Percentiles rank a stretch among this genome's conserved stretches.
phyloP scores from a whole-genome alignment of 2,888 invertebrate genomes.

The Nomada ruficornis region DNA sequence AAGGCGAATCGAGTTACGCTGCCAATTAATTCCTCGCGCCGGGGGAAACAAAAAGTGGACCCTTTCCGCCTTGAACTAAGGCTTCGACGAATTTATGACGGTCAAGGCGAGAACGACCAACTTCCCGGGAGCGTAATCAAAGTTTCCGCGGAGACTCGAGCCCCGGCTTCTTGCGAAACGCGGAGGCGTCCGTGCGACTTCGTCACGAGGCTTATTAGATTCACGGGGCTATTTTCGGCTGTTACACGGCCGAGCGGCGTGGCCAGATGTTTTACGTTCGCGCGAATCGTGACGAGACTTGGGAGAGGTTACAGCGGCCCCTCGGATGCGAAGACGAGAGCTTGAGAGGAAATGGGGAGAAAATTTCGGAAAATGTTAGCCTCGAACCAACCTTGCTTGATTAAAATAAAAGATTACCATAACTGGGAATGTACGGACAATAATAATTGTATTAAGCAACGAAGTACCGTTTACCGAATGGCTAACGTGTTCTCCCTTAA shows the following conservation, averaged over 20 bases:
- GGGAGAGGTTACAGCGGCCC: background rate
- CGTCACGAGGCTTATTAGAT: conserved; percentile 40
- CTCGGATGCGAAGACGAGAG: background rate
- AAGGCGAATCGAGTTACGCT: background rate
- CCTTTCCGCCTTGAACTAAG: background rate
- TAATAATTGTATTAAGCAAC: no score
- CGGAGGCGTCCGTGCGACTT: conserved; percentile 29
- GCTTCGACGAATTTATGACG: conserved; percentile 25
- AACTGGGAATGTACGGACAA: no score
- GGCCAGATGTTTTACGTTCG: conserved; percentile 53
- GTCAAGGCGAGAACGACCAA: background rate
- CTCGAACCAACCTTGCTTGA: background rate
- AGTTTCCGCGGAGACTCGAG: conserved; percentile 20
- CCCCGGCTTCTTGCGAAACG: conserved; percentile 14
- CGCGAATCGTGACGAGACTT: conserved; percentile 31
- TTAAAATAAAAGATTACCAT: background rate
- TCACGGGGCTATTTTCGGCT: conserved; percentile 51
- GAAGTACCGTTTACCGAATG: no score
- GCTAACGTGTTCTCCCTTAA: no score
- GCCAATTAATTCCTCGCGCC: conserved; percentile 5
- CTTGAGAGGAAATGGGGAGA: background rate
- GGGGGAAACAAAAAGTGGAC: background rate
- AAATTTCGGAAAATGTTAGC: background rate
- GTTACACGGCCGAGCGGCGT: conserved; percentile 32
- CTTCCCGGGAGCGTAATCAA: conserved; percentile 37